A percentile compares a stretch with the other conserved stretches of the same genome.
These are phyloP conservation scores for Seladonia tumulorum DNA, from an alignment of 2,888 invertebrate species.

Conservation along the genomic window DNA sequence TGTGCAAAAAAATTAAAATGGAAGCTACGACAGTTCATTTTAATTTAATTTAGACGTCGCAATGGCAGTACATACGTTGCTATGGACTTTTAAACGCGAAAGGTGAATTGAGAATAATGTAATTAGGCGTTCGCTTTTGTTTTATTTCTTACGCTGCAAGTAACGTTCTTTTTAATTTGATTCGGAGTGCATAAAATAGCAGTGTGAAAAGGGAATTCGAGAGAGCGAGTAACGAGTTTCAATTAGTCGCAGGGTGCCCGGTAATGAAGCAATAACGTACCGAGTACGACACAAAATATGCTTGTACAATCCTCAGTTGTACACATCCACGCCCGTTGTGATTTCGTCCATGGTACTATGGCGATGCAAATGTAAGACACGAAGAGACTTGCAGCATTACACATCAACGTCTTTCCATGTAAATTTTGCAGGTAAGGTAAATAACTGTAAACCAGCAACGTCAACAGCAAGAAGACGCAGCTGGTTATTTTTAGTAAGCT, in stretches of 20 bases:
- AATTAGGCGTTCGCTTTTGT: neutral
- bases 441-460: slow-evolving; percentile 88
- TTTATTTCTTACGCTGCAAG: neutral
- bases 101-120: neutral
- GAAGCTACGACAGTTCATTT: neutral
- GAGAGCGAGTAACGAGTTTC: neutral
- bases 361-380: slow-evolving; percentile 88
- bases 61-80: neutral
- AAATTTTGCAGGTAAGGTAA: slow-evolving; percentile 89
- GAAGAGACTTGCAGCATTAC: slow-evolving; percentile 88
- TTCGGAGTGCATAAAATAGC: neutral
- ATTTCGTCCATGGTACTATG: slow-evolving; percentile 79
- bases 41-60: neutral
- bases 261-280: slow-evolving; percentile 81
- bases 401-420: slow-evolving; percentile 90
- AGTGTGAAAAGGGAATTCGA: neutral
- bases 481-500: slow-evolving; percentile 85
- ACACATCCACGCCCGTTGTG: too few relatives aligned
- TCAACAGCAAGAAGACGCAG: slow-evolving; percentile 88
- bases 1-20: neutral
- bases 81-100: too few relatives aligned
- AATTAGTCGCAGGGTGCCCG: neutral
- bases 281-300: slow-evolving; percentile 85
- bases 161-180: neutral
- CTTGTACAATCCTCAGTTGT: too few relatives aligned